Conservation (phyloP, 2,113 vertebrate species). For the Symphodus melops region DNA sequence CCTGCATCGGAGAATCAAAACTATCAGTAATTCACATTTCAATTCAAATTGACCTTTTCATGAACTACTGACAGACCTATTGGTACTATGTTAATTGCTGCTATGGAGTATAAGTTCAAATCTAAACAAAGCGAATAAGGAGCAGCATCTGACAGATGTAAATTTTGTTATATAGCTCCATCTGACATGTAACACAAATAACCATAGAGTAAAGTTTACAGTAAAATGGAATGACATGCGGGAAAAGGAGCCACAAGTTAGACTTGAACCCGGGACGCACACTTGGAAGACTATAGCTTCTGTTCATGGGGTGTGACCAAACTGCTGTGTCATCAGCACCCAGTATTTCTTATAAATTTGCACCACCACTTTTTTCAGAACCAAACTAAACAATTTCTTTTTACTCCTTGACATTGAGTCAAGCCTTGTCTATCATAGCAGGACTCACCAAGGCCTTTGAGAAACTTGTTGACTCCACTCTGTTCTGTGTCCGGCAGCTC, state of each 20-base stretch:
- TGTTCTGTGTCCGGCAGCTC: constrained; percentile 98
- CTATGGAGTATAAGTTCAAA: background rate
- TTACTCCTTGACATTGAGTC: constrained; percentile 9
- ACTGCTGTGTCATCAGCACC: too few species aligned
- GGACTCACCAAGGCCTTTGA: constrained; percentile 94
- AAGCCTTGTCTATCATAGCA: constrained; percentile 1
- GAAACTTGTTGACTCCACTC: constrained; percentile 98
- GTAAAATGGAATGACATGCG: background rate
- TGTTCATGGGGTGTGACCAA: too few species aligned
- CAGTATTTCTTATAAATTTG: background rate
- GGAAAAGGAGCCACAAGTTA: too few species aligned
- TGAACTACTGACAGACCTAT: background rate
- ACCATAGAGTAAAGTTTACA: background rate
- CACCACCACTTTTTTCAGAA: background rate
- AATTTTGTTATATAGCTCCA: background rate
- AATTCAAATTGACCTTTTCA: too few species aligned
- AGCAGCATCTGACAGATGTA: background rate
- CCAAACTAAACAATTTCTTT: background rate
- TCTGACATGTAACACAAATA: constrained; percentile 6
- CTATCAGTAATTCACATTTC: background rate
- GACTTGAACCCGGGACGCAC: too few species aligned
- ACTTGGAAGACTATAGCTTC: too few species aligned
- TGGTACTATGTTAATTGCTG: background rate
- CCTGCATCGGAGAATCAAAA: background rate
- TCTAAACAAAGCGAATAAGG: background rate